Evolutionary conservation across 1,140 invertebrate species (phyloP).

Genomic region (Drosophila santomea): DNA sequence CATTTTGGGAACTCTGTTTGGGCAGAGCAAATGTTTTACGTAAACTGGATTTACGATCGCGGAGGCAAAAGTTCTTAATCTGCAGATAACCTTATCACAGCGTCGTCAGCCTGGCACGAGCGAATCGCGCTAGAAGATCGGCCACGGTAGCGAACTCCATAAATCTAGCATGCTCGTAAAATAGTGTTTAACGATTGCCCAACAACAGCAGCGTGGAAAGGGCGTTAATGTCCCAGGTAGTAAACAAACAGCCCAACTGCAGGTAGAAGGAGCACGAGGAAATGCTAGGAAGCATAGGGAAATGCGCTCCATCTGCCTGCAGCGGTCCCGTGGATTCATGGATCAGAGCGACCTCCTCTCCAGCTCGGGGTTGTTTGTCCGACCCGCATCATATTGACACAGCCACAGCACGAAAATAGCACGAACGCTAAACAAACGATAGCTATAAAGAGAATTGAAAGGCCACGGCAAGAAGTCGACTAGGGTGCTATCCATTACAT

Average conservation of each 20-base stretch:
- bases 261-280: conserved; percentile 3
- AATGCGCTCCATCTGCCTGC: conserved; percentile 4
- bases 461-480: not conserved
- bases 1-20: conserved; percentile 1
- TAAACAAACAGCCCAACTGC: conserved; percentile 10
- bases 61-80: conserved; percentile 22
- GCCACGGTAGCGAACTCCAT: conserved; percentile 21
- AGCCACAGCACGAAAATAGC: conserved; percentile 38
- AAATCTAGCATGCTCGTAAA: conserved; percentile 31
- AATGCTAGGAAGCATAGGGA: not conserved
- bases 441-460: conserved; percentile 10
- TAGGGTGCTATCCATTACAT: conserved; percentile 15
- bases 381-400: conserved; percentile 32
- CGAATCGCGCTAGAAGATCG: not conserved
- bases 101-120: conserved; percentile 28
- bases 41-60: conserved; percentile 39
- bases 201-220: conserved; percentile 7
- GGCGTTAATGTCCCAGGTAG: conserved; percentile 34
- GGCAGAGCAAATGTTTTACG: conserved; percentile 24
- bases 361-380: conserved; percentile 29
- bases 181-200: conserved; percentile 13
- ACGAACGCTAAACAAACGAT: conserved; percentile 30
- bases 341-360: not conserved
- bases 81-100: conserved; percentile 39
- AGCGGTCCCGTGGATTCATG: conserved; percentile 14